Conservation (phyloP, 2,888 invertebrate genomes). For the Cataglyphis altisquamis region DNA sequence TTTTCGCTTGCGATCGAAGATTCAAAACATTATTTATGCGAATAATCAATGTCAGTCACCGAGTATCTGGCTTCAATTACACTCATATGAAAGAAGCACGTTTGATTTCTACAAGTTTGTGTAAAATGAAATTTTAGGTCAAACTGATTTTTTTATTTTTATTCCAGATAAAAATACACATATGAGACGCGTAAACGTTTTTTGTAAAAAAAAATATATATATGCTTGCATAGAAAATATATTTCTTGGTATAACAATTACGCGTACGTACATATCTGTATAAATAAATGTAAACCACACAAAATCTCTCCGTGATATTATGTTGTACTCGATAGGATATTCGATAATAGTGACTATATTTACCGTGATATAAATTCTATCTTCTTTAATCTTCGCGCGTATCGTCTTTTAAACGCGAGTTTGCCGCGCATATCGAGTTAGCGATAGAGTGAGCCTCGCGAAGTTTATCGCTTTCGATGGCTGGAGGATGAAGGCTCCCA, state of each 20-base stretch:
- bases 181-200: neutral
- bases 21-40: neutral
- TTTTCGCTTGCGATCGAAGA: neutral
- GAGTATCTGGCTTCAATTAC: neutral
- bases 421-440: constrained; percentile 34
- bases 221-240: neutral
- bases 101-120: neutral
- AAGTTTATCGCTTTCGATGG: constrained; percentile 66
- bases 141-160: neutral
- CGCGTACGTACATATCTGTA: neutral
- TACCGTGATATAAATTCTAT: neutral
- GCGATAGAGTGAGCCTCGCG: constrained; percentile 47
- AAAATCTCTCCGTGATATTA: constrained; percentile 1
- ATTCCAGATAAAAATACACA: neutral
- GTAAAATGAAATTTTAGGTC: neutral
- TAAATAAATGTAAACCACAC: constrained; percentile 1
- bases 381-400: neutral
- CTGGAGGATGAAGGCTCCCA: constrained; percentile 52
- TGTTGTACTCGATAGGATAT: neutral
- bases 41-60: neutral
- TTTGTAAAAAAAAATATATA: neutral
- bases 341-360: neutral
- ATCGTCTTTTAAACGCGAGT: constrained; percentile 10
- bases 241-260: neutral
- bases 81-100: neutral